A percentile compares a stretch with the other conserved stretches of the same genome.
Conservation (phyloP, 2,113 vertebrate species). For the Arvicanthis niloticus region DNA sequence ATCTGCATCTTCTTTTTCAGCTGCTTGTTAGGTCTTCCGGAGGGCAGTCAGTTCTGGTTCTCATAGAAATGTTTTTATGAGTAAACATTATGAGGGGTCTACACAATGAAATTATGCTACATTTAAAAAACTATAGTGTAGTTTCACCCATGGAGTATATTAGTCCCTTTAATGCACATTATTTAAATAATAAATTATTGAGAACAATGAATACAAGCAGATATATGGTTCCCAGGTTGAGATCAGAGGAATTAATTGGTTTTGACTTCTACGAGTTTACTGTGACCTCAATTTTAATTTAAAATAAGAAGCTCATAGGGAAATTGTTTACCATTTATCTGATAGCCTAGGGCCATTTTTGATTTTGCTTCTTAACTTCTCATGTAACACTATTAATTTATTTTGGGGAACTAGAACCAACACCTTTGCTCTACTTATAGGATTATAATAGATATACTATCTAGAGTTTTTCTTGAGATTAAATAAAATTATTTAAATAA, state of each 20-base stretch:
- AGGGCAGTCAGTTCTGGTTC: neutral
- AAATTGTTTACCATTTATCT: conserved; percentile 62
- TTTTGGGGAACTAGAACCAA: conserved; percentile 37
- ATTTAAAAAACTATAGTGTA: neutral
- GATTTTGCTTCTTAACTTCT: conserved; percentile 2
- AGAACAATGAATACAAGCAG: conserved; percentile 3
- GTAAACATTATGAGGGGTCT: conserved; percentile 6
- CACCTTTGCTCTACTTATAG: conserved; percentile 54
- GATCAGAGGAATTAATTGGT: conserved; percentile 56
- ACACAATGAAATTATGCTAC: neutral
- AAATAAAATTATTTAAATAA: conserved; percentile 26
- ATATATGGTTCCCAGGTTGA: conserved; percentile 35
- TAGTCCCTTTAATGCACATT: neutral
- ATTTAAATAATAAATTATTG: conserved; percentile 54
- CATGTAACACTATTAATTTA: conserved; percentile 68
- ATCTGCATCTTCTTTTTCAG: no score
- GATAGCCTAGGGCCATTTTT: conserved; percentile 34
- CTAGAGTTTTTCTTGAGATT: conserved; percentile 24
- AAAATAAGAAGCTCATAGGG: conserved; percentile 69
- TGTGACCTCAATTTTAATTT: conserved; percentile 76
- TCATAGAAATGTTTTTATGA: neutral
- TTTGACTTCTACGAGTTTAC: conserved; percentile 61
- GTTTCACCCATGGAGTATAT: neutral
- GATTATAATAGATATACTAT: conserved; percentile 37
- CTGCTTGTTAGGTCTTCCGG: no score